Conservation (phyloP, 2,797 vertebrate genomes). For the Peromyscus melanophrys region DNA sequence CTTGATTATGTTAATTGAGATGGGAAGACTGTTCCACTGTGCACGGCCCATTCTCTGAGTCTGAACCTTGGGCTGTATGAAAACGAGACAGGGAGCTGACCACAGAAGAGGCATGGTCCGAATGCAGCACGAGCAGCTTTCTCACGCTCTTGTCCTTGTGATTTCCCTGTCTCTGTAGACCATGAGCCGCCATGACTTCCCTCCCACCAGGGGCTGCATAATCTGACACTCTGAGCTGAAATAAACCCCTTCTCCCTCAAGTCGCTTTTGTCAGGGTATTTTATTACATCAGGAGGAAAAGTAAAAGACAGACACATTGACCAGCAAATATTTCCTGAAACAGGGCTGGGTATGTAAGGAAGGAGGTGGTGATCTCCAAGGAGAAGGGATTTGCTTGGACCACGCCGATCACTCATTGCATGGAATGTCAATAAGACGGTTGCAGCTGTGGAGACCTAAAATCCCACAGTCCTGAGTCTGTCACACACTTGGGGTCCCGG, state of each 20-base stretch:
- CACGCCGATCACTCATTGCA: too few species aligned
- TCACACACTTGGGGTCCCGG: neutral
- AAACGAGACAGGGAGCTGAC: neutral
- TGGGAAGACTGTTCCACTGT: neutral
- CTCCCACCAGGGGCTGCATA: neutral
- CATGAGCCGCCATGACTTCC: neutral
- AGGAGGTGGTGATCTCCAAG: neutral
- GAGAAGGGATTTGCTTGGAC: neutral
- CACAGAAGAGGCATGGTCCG: too few species aligned
- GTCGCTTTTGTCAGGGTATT: neutral
- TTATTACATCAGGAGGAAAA: neutral
- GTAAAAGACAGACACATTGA: neutral
- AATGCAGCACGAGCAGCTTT: too few species aligned
- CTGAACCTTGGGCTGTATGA: neutral
- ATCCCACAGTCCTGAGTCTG: rapidly evolving
- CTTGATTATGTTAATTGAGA: neutral
- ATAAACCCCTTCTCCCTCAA: neutral
- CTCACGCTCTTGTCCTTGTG: neutral
- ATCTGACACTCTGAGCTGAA: neutral
- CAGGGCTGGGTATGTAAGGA: neutral
- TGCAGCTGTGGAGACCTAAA: neutral
- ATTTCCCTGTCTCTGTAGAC: neutral
- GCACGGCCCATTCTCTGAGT: neutral
- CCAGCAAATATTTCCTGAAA: conserved; percentile 13
- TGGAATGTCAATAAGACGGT: neutral